Evolutionary conservation across 2,797 vertebrate species (phyloP).

Genomic region (Catharus ustulatus): DNA sequence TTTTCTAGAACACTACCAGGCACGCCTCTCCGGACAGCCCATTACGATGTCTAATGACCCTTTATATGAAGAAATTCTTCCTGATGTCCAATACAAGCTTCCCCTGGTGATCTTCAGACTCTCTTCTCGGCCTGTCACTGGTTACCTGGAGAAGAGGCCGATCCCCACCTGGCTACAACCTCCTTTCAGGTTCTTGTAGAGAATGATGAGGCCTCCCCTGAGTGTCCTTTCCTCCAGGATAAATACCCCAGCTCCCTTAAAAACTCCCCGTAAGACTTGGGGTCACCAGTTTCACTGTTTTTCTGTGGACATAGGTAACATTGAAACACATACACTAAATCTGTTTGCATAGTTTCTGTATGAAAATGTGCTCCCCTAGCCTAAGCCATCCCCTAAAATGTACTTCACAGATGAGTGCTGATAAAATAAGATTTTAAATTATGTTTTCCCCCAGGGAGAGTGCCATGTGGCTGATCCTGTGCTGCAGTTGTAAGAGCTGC

Average conservation of each 20-base stretch:
- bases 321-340: rapidly evolving
- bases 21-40: not conserved
- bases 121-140: not conserved
- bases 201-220: no score
- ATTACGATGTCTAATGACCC: not conserved
- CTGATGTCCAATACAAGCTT: not conserved
- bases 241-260: not conserved
- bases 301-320: not conserved
- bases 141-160: not conserved
- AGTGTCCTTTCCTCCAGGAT: not conserved
- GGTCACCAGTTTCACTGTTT: not conserved
- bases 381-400: not conserved
- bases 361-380: not conserved
- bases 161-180: not conserved
- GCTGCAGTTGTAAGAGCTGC: no score
- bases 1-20: not conserved
- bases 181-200: not conserved
- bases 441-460: no score
- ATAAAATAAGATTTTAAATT: not conserved
- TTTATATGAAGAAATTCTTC: not conserved
- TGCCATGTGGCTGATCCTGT: rapidly evolving
- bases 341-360: rapidly evolving
- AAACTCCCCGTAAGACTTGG: no score
- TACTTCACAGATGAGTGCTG: not conserved
- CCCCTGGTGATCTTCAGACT: not conserved